phyloP scores from a whole-genome alignment of 2,113 vertebrate species.

The Acanthisitta chloris region DNA sequence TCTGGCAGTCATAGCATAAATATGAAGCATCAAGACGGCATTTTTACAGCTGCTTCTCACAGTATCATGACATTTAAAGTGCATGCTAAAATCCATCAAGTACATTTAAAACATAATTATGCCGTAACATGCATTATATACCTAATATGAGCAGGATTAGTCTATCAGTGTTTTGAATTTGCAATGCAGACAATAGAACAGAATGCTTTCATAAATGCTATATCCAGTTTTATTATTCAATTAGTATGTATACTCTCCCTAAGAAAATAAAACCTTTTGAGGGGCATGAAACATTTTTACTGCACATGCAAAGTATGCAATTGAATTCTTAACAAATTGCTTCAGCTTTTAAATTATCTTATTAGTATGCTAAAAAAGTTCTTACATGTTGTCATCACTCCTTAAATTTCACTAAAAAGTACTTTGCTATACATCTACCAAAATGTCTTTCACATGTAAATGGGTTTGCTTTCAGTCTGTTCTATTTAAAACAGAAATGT shows the following conservation, averaged over 20 bases:
- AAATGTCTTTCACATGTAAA: not conserved
- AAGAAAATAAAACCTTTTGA: conserved; percentile 36
- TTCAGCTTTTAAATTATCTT: conserved; percentile 9
- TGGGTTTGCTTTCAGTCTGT: conserved; percentile 18
- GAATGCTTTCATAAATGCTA: not conserved
- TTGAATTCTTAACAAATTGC: not conserved
- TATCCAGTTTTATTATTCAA: conserved; percentile 35
- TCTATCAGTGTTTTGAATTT: not conserved
- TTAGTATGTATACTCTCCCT: not conserved
- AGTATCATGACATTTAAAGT: conserved; percentile 7
- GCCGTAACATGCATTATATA: not conserved
- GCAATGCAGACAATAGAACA: not conserved
- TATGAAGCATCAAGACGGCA: not conserved
- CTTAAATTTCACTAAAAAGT: conserved; percentile 17
- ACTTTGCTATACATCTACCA: not conserved
- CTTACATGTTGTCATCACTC: conserved; percentile 6
- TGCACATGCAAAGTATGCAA: not conserved
- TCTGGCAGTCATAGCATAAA: not conserved
- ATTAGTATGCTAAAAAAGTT: not conserved
- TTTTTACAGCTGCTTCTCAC: conserved; percentile 14
- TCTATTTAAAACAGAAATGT: conserved; percentile 15
- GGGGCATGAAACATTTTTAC: not conserved
- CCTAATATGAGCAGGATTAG: not conserved
- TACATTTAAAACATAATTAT: conserved; percentile 18
- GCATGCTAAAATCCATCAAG: conserved; percentile 11